These are phyloP conservation scores for Phaenicophaeus curvirostris DNA, from an alignment of 2,797 vertebrate genomes.

Conservation along the genomic window DNA sequence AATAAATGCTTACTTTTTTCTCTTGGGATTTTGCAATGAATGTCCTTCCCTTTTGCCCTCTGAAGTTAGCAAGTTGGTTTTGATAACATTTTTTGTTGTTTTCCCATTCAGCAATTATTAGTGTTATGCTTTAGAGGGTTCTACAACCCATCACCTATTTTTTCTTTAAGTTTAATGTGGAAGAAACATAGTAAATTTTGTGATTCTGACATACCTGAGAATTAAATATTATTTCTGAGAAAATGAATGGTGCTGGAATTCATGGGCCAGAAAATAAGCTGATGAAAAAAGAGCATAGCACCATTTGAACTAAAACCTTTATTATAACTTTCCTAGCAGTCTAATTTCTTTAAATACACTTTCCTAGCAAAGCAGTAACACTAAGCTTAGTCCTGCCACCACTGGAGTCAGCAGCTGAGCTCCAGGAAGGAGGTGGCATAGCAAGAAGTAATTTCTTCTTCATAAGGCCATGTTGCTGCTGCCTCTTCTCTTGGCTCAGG, in stretches of 20 bases:
- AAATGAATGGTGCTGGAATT: background rate
- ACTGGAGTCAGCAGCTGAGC: background rate
- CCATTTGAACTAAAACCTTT: background rate
- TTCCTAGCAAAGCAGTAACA: accelerated
- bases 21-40: background rate
- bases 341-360: background rate
- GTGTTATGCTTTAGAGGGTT: background rate
- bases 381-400: background rate
- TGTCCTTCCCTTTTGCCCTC: background rate
- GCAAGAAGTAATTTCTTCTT: background rate
- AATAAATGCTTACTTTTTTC: background rate
- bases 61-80: background rate
- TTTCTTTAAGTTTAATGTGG: background rate
- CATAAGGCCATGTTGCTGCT: background rate
- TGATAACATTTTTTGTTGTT: background rate
- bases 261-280: background rate
- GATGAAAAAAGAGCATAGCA: background rate
- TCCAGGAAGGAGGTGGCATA: background rate
- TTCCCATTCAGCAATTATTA: background rate
- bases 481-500: background rate
- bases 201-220: background rate
- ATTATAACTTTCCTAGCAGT: background rate
- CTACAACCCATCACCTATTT: background rate
- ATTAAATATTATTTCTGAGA: background rate
- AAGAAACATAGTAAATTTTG: background rate